Base-by-base conservation (phyloP, 2,888 invertebrate species). In the Schrankia costaestrigalis region DNA sequence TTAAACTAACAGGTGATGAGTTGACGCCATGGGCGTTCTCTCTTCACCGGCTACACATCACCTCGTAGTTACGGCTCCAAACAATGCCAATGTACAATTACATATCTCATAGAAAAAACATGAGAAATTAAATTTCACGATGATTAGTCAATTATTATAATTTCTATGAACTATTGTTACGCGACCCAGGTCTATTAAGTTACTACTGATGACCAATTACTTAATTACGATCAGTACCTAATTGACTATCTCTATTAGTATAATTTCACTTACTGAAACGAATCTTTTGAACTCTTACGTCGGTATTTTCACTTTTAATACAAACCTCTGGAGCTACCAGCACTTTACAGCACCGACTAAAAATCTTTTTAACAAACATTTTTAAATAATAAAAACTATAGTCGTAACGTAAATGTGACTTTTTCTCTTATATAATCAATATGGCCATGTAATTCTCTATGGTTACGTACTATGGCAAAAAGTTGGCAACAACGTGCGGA, bases 121-220 rank as follows among this genome's bases (percentile, higher is more conserved):
- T 50, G 52, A 52, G 46, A 56, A 56, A 51, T 41, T 26, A 45
- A 55, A 52, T 46, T 60, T 53, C 43, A 50, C 27, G 40, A 43
- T 18, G 18, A 37, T 46, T 43, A 40, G 45, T 56, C 45, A 54
- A 54, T 54, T 50, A 43, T 44, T 36, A 40, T 40, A 29, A 31
- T 19, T 29, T 35, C 19, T 29, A 30, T 31, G 35, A 41, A 2
- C 43, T 34, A 45, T 51, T 41, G 37, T 41, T 35, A 55, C 70
- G 78, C 77, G 78, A 78, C 74, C 76, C 72, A 64, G 70, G 71
- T 71, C 66, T 73, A 71, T 46, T 59, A 66, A 70, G 68, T 67
- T 64, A 61, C 59, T 64, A 27, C 40, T 41, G 34, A 52, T 49
- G 48, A 50, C 56, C 48, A 25, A n/a, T n/a, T n/a, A n/a, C n/a